Evolutionary conservation across 2,113 vertebrate genomes (phyloP).

Genomic region (Hippocampus zosterae): DNA sequence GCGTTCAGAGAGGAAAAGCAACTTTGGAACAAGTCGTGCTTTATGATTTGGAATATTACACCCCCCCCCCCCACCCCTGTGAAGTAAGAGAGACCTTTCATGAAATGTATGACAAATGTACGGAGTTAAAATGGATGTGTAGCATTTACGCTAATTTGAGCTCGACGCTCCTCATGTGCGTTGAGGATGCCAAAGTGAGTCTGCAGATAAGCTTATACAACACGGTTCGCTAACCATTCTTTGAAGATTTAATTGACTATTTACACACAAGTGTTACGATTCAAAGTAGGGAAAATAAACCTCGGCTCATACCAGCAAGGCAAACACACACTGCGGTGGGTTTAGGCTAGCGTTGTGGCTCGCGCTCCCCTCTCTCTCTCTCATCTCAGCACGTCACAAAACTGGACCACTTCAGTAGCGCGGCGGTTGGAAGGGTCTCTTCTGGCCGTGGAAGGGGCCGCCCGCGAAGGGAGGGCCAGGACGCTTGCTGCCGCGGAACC

Average conservation of each 20-base stretch:
- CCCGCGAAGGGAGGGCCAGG: constrained; percentile 76
- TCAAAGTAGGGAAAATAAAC: constrained; percentile 47
- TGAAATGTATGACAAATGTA: constrained; percentile 24
- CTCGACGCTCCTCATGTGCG: constrained; percentile 19
- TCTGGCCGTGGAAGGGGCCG: constrained; percentile 81
- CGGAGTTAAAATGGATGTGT: constrained; percentile 36
- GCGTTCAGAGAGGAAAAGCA: neutral
- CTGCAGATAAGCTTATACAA: constrained; percentile 26
- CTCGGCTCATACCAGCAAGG: constrained; percentile 65
- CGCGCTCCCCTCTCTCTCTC: constrained; percentile 39
- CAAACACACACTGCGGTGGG: constrained; percentile 52
- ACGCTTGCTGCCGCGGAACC: constrained; percentile 78
- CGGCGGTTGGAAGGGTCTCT: constrained; percentile 89
- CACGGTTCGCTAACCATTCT: constrained; percentile 27
- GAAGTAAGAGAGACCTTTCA: neutral
- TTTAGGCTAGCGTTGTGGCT: constrained; percentile 37
- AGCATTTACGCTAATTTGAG: constrained; percentile 21
- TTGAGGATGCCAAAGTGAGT: constrained; percentile 16
- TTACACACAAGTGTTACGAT: constrained; percentile 47
- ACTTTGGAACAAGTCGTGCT: constrained; percentile 2
- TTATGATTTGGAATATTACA: neutral
- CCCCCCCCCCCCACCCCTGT: neutral
- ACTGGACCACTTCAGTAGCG: constrained; percentile 80
- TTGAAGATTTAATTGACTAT: constrained; percentile 39
- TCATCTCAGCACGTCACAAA: constrained; percentile 36